Evolutionary conservation across 2,797 vertebrate species (phyloP).

Genomic region (Chaunax sp.): DNA sequence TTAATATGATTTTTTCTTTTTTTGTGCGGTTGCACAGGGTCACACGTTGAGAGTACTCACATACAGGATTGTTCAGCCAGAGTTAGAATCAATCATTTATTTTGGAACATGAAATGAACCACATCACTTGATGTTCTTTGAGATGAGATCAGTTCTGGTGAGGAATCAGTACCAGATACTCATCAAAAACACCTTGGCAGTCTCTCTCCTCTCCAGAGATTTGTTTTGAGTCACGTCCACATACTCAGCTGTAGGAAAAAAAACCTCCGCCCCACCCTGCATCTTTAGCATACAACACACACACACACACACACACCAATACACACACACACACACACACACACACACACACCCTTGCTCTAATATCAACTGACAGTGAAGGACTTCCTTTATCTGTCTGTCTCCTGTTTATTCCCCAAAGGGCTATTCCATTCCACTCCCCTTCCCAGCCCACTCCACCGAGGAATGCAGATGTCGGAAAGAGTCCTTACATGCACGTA

Average conservation of each 20-base stretch:
- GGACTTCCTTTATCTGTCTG: constrained; percentile 67
- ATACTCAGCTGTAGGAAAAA: constrained; percentile 66
- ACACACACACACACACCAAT: neutral
- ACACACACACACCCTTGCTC: constrained; percentile 32
- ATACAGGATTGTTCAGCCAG: neutral
- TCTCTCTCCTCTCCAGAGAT: constrained; percentile 21
- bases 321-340: constrained; percentile 4
- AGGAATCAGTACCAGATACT: constrained; percentile 13
- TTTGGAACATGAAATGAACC: constrained; percentile 10
- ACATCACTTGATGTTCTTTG: neutral
- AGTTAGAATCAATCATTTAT: constrained; percentile 1
- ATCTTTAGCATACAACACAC: constrained; percentile 34
- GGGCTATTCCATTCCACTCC: constrained; percentile 56
- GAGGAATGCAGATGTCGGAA: constrained; percentile 68
- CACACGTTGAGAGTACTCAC: neutral
- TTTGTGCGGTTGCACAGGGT: constrained; percentile 8
- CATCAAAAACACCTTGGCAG: constrained; percentile 22
- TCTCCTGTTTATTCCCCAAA: constrained; percentile 64
- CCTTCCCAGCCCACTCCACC: constrained; percentile 50
- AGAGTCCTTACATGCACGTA: constrained; percentile 44
- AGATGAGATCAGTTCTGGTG: constrained; percentile 23
- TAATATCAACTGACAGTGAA: constrained; percentile 57
- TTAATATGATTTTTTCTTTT: no score
- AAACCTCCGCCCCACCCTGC: constrained; percentile 38
- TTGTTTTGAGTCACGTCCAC: constrained; percentile 47